Evolutionary conservation across 1,140 invertebrate species (phyloP), one percentile per base, ranked within the genome.

Genomic region (Caerostris extrusa): DNA sequence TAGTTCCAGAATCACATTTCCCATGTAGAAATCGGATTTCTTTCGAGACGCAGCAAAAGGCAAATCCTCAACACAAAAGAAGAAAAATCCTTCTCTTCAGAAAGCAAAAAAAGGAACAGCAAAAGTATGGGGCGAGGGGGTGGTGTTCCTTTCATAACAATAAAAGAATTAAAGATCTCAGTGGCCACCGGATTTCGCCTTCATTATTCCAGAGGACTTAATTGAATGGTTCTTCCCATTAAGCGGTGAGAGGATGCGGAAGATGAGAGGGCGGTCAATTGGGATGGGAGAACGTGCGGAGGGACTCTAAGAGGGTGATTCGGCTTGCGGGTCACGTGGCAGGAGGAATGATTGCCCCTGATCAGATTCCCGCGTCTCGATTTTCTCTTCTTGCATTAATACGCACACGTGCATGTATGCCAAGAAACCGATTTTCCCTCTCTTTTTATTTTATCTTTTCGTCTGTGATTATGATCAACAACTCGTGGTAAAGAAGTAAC

Each of bases 161-260:
- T 53, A 50, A 77, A 67, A 67, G 19, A 77, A 77, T 77, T 50
- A 77, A 77, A 71, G 10, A 50, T 5, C n/a, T 4, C 67, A 34
- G 69, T 77, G 71, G 12, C 71, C 61, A n/a, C 61, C 12, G 14
- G 0, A 6, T 2, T 34, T 67, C 61, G 5, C 71, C 34, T 77
- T 77, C 71, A 77, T 77, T 77, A 77, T 77, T 5, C 12, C 71
- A 19, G 34, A 77, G 50, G 71, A 50, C 71, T 77, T 77, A 77
- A 77, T 77, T 77, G 71, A 77, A 77, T 77, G 71, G 53, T 77
- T 53, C 71, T 77, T 77, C 71, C 34, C 71, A 50, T 77, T 77
- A 67, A 67, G 14, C 7, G 4, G 34, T 34, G 71, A 77, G 71
- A 12, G 34, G 71, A 50, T 77, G 34, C n/a, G 71, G 71, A 77